phyloP scores from a whole-genome alignment of 2,113 vertebrate species.

The Cyanocitta stelleri region DNA sequence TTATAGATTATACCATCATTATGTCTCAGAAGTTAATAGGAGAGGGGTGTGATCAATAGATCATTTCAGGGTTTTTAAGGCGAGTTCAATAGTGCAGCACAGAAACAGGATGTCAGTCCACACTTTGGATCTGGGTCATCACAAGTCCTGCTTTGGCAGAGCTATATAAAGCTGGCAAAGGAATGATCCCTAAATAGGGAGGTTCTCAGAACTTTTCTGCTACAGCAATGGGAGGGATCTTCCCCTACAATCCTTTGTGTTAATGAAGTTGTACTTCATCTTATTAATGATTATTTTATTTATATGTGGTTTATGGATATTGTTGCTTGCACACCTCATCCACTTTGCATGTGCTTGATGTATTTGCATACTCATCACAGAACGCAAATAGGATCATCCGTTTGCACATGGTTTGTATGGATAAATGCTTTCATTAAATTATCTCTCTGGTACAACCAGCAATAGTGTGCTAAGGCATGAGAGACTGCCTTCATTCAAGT shows the following conservation, averaged over 20 bases:
- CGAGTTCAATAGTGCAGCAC: neutral
- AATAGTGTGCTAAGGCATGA: neutral
- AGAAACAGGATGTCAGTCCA: too few species aligned
- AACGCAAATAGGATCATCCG: neutral
- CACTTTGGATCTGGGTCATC: neutral
- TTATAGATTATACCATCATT: neutral
- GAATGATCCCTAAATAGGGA: neutral
- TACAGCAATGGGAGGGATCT: neutral
- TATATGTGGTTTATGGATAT: neutral
- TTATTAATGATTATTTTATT: neutral
- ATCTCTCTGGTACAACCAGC: neutral
- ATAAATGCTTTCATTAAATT: neutral
- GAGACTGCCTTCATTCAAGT: neutral
- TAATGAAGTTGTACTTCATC: neutral
- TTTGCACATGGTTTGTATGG: neutral
- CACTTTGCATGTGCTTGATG: neutral
- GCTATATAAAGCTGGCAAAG: rapidly evolving
- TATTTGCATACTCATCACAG: neutral
- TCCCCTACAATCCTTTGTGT: neutral
- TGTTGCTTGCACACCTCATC: neutral
- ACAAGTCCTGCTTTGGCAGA: neutral
- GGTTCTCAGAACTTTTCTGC: neutral
- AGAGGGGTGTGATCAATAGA: neutral
- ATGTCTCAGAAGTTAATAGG: neutral
- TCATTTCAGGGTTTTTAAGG: neutral